These are phyloP conservation scores for Leistus spinibarbis DNA, from an alignment of 2,888 invertebrate species.

Conservation along the genomic window DNA sequence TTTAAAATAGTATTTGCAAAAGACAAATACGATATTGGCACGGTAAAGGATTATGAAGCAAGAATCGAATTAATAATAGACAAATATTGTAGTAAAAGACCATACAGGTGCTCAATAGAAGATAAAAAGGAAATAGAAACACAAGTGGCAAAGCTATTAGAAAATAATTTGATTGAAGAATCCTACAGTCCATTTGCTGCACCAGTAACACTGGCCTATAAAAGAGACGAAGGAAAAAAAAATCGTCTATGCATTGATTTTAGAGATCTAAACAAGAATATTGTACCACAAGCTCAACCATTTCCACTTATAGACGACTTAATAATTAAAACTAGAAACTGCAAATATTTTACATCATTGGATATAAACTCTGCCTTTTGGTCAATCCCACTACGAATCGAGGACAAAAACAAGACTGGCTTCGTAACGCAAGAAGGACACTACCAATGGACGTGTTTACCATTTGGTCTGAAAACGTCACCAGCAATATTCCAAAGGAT, in stretches of 20 bases:
- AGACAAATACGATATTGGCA: conserved; percentile 46
- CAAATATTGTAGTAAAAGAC: conserved; percentile 41
- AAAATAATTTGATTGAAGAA: conserved; percentile 14
- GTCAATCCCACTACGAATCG: conserved; percentile 48
- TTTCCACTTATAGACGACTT: conserved; percentile 49
- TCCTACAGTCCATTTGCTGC: conserved; percentile 19
- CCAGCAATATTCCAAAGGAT: conserved; percentile 45
- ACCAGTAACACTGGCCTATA: conserved; percentile 12
- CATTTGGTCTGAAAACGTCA: conserved; percentile 42
- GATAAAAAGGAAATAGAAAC: conserved; percentile 40
- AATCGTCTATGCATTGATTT: not conserved
- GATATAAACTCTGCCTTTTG: conserved; percentile 53
- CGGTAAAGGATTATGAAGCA: conserved; percentile 45
- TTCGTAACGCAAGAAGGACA: conserved; percentile 44
- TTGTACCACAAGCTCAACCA: conserved; percentile 48
- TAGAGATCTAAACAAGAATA: conserved; percentile 42
- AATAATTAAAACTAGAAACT: conserved; percentile 47
- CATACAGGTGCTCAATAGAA: too few relatives aligned
- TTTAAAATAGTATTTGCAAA: conserved; percentile 44
- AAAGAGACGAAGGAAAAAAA: not conserved
- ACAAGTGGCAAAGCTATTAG: conserved; percentile 10
- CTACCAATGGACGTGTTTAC: conserved; percentile 41
- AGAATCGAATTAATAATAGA: conserved; percentile 37
- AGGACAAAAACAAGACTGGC: conserved; percentile 46
- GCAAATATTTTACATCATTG: conserved; percentile 47